phyloP scores from a whole-genome alignment of 1,140 invertebrate genomes.

The Drosophila tani region DNA sequence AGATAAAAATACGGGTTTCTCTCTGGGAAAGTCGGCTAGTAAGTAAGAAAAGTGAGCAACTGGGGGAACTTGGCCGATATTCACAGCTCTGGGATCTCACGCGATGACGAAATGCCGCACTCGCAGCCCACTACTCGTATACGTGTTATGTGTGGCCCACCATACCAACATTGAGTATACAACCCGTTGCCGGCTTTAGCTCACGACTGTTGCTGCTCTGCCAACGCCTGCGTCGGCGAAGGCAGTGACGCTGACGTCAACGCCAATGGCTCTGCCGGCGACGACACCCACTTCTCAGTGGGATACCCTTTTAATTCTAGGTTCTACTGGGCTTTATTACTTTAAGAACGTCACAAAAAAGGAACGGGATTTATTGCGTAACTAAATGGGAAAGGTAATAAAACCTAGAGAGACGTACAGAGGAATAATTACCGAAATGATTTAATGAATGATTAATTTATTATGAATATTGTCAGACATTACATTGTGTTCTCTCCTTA shows the following conservation, averaged over 20 bases:
- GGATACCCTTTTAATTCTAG: constrained; percentile 25
- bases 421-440: not conserved
- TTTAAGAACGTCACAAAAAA: not conserved
- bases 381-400: no score
- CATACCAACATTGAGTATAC: constrained; percentile 23
- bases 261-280: constrained; percentile 13
- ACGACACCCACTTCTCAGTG: constrained; percentile 42
- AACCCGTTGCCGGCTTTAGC: constrained; percentile 20
- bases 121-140: constrained; percentile 30
- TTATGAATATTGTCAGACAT: no score
- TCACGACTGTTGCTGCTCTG: constrained; percentile 46
- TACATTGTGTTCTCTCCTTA: no score
- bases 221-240: not conserved
- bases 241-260: constrained; percentile 14
- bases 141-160: constrained; percentile 33
- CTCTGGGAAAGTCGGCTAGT: constrained; percentile 46
- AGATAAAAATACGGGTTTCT: constrained; percentile 13
- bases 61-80: constrained; percentile 57
- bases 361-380: no score
- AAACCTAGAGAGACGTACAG: not conserved
- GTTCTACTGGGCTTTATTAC: constrained; percentile 1
- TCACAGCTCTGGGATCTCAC: constrained; percentile 41
- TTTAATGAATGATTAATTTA: not conserved
- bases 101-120: constrained; percentile 67
- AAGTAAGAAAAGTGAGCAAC: constrained; percentile 20